Base-by-base conservation (phyloP, 2,888 invertebrate species). In the Lycia hirtaria region DNA sequence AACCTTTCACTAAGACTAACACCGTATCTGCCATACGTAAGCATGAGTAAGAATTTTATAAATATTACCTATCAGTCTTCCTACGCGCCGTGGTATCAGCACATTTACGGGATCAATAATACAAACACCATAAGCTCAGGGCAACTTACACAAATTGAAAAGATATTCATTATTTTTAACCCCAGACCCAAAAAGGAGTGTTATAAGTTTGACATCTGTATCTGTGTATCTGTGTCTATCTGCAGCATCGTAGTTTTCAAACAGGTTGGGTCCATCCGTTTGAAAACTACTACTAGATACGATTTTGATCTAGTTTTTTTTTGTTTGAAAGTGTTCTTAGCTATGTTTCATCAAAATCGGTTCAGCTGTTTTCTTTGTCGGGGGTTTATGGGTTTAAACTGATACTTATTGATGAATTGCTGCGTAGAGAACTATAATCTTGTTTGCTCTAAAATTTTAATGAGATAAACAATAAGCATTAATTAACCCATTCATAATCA, bases 71-170 rank as follows among this genome's bases (percentile, higher is more conserved):
- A 28, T 10, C 20, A n/a, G n/a, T n/a, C 28, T 50, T 40, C 38
- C 49, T 15, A 30, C 40, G 40, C 40, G 14, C 30, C 40, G 14
- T 7, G 14, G 9, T 24, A 40, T 24, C 48, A 48, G 41, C 43
- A 9, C 50, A 28, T 33, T 17, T 47, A 20, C 37, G 40, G 43
- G 50, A 62, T 58, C 60, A 58, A 56, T 58, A 56, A 15, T 24
- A 45, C 59, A 56, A 64, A 64, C 5, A 10, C 9, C 9, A 1
- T 15, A 15, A n/a, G n/a, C 4, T n/a, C n/a, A 32, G 43, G 28
- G 49, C 51, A 44, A 17, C 22, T 9, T 41, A 38, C 32, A 30
- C n/a, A 24, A 50, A 15, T 9, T 4, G 26, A 26, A 26, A 26
- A 26, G 9, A 26, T 26, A 26, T 26, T 9, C 6, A 26, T 4